These are phyloP conservation scores for Himalopsyche kuldschensis DNA, from an alignment of 2,888 invertebrate species.

Conservation along the genomic window DNA sequence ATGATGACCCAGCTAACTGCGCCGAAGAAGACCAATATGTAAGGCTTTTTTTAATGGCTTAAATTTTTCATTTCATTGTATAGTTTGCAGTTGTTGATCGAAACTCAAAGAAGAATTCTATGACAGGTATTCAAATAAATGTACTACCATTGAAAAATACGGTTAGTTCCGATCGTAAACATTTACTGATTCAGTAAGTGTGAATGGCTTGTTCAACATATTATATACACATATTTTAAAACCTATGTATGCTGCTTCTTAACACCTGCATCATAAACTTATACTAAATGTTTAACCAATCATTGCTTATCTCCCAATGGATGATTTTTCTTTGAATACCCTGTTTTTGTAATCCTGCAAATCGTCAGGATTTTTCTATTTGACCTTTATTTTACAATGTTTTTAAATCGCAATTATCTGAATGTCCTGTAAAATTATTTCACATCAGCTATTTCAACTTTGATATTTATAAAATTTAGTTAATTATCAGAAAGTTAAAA, in stretches of 20 bases:
- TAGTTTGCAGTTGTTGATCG: not conserved
- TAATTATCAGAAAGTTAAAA: too few species aligned
- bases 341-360: not conserved
- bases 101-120: not conserved
- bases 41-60: slow-evolving; percentile 41
- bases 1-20: slow-evolving; percentile 91
- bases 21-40: slow-evolving; percentile 90
- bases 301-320: not conserved
- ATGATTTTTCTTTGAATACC: not conserved
- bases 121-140: not conserved
- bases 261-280: not conserved
- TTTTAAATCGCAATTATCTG: too few species aligned
- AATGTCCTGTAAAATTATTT: too few species aligned
- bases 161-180: not conserved
- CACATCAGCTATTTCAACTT: too few species aligned
- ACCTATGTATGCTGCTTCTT: not conserved
- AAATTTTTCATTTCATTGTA: not conserved
- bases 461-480: too few species aligned
- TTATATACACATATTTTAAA: not conserved
- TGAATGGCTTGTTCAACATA: not conserved
- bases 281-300: not conserved
- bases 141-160: not conserved
- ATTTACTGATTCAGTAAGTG: not conserved
- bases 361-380: not conserved
- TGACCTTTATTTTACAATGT: not conserved